phyloP scores from a whole-genome alignment of 2,797 vertebrate genomes.

The Galagoides demidoff region DNA sequence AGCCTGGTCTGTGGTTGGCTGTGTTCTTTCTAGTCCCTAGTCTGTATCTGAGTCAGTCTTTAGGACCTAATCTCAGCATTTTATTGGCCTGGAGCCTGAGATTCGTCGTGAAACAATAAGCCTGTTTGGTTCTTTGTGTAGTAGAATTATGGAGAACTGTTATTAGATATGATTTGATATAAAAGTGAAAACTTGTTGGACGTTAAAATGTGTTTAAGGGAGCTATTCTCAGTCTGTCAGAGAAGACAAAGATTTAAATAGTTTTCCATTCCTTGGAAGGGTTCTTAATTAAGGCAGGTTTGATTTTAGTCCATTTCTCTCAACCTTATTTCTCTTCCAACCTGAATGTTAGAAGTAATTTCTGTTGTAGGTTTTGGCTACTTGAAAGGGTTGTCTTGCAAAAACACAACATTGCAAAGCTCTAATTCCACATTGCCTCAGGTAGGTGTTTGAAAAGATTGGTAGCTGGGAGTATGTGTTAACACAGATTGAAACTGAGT shows the following conservation, averaged over 20 bases:
- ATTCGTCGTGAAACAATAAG: conserved; percentile 2
- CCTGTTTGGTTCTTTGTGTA: background rate
- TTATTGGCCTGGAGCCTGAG: background rate
- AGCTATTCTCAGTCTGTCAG: background rate
- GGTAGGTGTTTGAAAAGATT: background rate
- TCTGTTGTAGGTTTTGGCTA: background rate
- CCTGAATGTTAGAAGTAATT: conserved; percentile 45
- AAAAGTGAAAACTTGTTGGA: background rate
- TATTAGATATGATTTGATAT: background rate
- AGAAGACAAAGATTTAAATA: background rate
- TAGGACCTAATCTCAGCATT: background rate
- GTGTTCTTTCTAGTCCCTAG: background rate
- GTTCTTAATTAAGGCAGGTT: background rate
- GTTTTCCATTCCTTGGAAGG: background rate
- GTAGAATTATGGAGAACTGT: background rate
- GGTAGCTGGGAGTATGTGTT: background rate
- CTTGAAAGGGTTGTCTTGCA: conserved; percentile 32
- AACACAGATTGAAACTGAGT: background rate
- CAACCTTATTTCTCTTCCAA: background rate
- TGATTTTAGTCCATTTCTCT: conserved; percentile 3
- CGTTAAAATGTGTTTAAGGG: background rate
- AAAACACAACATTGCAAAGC: conserved; percentile 11
- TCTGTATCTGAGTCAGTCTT: background rate
- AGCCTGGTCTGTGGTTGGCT: background rate
- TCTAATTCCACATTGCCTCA: background rate